phyloP scores from a whole-genome alignment of 2,888 invertebrate genomes.

The Vandiemenella viatica region DNA sequence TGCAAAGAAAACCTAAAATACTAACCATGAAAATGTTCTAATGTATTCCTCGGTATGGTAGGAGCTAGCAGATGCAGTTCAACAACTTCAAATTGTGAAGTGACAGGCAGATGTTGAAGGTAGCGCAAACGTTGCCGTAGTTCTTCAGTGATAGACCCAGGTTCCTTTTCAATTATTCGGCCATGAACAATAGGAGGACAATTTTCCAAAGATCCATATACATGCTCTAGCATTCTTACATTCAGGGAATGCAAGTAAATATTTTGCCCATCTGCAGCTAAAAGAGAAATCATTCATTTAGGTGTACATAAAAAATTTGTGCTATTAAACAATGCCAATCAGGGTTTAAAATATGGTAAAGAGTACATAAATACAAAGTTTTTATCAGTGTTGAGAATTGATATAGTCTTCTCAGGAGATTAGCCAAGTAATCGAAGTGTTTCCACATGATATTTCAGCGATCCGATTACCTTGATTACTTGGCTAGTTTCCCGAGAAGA shows the following conservation, averaged over 20 bases:
- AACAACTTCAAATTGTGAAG: slow-evolving; percentile 78
- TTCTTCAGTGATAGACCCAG: slow-evolving; percentile 71
- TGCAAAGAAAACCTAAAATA: too few relatives aligned
- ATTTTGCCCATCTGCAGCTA: slow-evolving; percentile 82
- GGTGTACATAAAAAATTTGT: neutral
- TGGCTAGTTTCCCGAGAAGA: too few relatives aligned
- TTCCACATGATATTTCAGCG: too few relatives aligned
- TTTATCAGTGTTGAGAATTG: too few relatives aligned
- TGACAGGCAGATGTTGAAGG: slow-evolving; percentile 74
- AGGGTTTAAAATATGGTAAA: neutral
- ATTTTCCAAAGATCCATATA: slow-evolving; percentile 66
- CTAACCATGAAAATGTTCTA: slow-evolving; percentile 53
- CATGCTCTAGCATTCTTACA: slow-evolving; percentile 71
- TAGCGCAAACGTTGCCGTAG: slow-evolving; percentile 58
- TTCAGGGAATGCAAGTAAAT: slow-evolving; percentile 84
- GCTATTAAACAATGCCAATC: neutral
- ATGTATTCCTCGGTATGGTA: slow-evolving; percentile 48
- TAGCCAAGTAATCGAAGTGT: too few relatives aligned
- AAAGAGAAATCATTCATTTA: too few relatives aligned
- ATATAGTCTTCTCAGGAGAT: too few relatives aligned
- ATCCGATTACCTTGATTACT: too few relatives aligned
- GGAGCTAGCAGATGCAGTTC: slow-evolving; percentile 70
- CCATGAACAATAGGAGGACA: slow-evolving; percentile 62
- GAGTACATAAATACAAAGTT: too few relatives aligned
- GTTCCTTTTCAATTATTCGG: slow-evolving; percentile 73